These are phyloP conservation scores for Mobula birostris DNA, from an alignment of 2,113 vertebrate genomes.

Conservation along the genomic window DNA sequence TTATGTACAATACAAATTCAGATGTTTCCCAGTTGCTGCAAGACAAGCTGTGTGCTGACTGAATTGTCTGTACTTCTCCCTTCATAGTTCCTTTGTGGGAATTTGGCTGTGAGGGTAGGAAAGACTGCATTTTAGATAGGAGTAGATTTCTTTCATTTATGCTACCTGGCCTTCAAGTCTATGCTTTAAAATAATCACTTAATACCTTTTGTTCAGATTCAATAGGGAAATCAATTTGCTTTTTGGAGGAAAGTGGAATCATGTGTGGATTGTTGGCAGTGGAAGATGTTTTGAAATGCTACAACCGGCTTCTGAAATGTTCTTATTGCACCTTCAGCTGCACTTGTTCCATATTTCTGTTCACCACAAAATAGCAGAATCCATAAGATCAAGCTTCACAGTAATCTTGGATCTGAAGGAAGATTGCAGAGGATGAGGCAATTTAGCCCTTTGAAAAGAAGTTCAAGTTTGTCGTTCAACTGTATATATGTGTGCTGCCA, in stretches of 20 bases:
- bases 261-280: not conserved
- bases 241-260: not conserved
- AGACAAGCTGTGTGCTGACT: not conserved
- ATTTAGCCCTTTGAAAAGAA: not conserved
- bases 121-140: no score
- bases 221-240: not conserved
- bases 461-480: no score
- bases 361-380: not conserved
- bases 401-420: not conserved
- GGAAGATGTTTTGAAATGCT: not conserved
- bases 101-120: not conserved
- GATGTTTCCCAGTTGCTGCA: not conserved
- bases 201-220: not conserved
- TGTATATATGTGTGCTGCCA: no score
- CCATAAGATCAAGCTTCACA: not conserved
- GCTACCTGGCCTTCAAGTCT: no score
- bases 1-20: not conserved
- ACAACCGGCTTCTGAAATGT: not conserved
- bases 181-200: not conserved
- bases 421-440: not conserved
- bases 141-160: not conserved
- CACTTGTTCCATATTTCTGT: not conserved
- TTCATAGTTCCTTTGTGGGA: not conserved
- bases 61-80: not conserved
- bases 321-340: not conserved